A percentile compares a stretch with the other conserved stretches of the same genome.
Conservation (phyloP, 2,113 vertebrate genomes). For the Percopsis transmontana region DNA sequence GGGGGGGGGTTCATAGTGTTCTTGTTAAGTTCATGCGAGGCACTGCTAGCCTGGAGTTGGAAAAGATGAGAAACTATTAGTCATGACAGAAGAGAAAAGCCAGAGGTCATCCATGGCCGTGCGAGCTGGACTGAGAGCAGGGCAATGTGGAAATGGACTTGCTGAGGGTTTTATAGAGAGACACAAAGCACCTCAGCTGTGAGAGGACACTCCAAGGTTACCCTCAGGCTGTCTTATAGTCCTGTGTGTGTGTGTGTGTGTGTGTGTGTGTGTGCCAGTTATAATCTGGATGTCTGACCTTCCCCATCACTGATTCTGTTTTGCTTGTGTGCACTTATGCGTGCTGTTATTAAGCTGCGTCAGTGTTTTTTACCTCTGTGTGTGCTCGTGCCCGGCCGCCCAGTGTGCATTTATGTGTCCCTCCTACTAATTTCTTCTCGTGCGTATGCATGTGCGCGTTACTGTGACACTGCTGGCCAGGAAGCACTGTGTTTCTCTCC, state of each 20-base stretch:
- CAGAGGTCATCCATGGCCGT: slow-evolving; percentile 7
- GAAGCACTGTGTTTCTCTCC: too few relatives aligned
- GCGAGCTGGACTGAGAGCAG: not conserved
- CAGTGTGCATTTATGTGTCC: not conserved
- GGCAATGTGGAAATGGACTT: slow-evolving; percentile 5
- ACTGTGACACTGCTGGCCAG: too few relatives aligned
- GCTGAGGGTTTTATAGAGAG: slow-evolving; percentile 1
- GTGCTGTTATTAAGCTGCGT: not conserved
- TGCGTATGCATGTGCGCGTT: not conserved
- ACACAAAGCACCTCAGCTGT: slow-evolving; percentile 9
- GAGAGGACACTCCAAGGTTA: slow-evolving; percentile 10
- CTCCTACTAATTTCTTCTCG: not conserved
- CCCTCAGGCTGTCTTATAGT: slow-evolving; percentile 24
- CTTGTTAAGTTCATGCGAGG: too few relatives aligned
- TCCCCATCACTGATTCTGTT: not conserved
- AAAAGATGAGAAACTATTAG: too few relatives aligned
- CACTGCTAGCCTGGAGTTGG: too few relatives aligned
- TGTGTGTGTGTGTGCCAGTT: slow-evolving; percentile 12
- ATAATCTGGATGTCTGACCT: not conserved
- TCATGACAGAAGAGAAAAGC: too few relatives aligned
- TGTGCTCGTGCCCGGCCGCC: not conserved
- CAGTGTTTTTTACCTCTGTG: not conserved
- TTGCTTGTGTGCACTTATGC: not conserved
- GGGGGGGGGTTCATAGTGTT: not conserved
- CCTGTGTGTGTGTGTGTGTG: slow-evolving; percentile 12